These are phyloP conservation scores for Podarcis siculus DNA, from an alignment of 2,797 vertebrate genomes.

Conservation along the genomic window DNA sequence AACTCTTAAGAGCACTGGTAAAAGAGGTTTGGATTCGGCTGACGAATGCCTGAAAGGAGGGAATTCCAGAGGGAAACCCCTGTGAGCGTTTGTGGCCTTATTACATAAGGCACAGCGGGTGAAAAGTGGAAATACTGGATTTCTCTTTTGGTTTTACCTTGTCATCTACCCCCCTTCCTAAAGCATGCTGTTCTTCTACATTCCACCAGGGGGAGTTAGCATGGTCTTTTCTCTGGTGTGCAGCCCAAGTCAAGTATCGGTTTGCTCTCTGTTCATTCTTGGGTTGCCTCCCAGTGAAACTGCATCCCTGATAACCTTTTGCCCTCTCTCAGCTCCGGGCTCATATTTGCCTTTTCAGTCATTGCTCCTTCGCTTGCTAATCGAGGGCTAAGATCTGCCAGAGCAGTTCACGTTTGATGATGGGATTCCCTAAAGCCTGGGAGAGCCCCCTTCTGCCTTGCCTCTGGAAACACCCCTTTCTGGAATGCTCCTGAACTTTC, in stretches of 20 bases:
- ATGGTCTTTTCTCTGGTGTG: neutral
- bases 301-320: conserved; percentile 47
- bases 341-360: conserved; percentile 29
- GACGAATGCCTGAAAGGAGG: neutral
- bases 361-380: conserved; percentile 14
- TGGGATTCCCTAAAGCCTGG: conserved; percentile 19
- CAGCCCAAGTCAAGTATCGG: neutral
- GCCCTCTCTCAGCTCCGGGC: conserved; percentile 24
- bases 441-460: neutral
- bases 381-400: neutral
- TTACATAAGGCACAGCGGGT: neutral
- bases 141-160: neutral
- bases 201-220: neutral
- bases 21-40: neutral
- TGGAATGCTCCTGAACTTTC: neutral
- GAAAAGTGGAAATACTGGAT: neutral
- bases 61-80: neutral
- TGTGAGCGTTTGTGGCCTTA: neutral
- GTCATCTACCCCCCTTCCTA: neutral
- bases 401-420: neutral
- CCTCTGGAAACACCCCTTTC: neutral
- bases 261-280: conserved; percentile 9
- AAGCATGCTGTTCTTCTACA: neutral
- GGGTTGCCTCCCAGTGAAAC: conserved; percentile 68
- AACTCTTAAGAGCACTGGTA: neutral